A percentile compares a stretch with the other conserved stretches of the same genome.
phyloP scores from a whole-genome alignment of 2,113 vertebrate species.

The Pleuronectes platessa region DNA sequence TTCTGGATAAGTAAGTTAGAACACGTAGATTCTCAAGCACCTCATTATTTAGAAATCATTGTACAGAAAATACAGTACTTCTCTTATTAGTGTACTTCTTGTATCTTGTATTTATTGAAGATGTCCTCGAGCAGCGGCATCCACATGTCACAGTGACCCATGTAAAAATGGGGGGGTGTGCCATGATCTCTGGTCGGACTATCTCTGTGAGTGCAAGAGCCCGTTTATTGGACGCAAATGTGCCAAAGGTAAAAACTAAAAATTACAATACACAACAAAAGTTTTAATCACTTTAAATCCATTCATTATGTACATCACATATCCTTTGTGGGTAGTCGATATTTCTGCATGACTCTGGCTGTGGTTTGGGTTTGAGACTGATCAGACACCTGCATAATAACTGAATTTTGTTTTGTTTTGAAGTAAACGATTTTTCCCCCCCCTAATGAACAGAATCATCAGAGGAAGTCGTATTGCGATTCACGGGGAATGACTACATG shows the following conservation, averaged over 20 bases:
- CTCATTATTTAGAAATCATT: too few species aligned
- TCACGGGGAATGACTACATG: constrained; percentile 71
- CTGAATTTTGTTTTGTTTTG: neutral
- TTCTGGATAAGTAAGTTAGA: constrained; percentile 69
- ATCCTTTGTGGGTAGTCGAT: too few species aligned
- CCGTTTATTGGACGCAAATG: constrained; percentile 78
- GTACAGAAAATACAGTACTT: neutral
- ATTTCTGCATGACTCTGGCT: too few species aligned
- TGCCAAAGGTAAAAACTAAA: constrained; percentile 65
- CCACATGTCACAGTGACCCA: constrained; percentile 65
- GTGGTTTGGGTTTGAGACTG: too few species aligned
- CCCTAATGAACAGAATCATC: constrained; percentile 66
- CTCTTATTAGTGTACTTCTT: neutral
- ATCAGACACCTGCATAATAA: too few species aligned
- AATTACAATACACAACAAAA: too few species aligned
- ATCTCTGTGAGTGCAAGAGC: constrained; percentile 77
- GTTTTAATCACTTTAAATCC: too few species aligned
- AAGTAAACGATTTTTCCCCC: neutral
- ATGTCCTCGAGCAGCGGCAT: constrained; percentile 68
- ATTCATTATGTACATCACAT: too few species aligned
- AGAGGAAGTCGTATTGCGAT: constrained; percentile 70
- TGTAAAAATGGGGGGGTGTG: constrained; percentile 80
- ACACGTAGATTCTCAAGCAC: neutral
- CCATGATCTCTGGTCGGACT: constrained; percentile 79
- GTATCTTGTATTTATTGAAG: constrained; percentile 51